Evolutionary conservation across 2,113 vertebrate genomes (phyloP).

Genomic region (Pipra filicauda): DNA sequence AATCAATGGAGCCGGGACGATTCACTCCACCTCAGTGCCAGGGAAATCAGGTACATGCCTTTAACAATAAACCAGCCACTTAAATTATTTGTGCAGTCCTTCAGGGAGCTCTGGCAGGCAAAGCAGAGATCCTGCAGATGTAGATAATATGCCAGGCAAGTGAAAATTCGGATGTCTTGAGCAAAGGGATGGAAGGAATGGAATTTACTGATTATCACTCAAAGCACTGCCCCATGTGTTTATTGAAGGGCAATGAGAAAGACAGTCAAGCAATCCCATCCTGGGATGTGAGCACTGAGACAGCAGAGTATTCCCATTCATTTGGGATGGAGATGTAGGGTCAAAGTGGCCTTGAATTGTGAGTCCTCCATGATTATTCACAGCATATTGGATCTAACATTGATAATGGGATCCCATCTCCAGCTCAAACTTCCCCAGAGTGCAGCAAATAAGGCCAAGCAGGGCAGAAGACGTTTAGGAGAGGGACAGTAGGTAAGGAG

Average conservation of each 20-base stretch:
- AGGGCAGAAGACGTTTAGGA: neutral
- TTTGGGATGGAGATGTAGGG: neutral
- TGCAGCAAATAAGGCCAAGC: neutral
- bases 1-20: slow-evolving; percentile 39
- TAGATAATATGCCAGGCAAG: neutral
- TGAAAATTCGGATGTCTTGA: neutral
- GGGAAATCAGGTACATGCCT: slow-evolving; percentile 52
- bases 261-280: too few species aligned
- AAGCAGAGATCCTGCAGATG: neutral
- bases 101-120: neutral
- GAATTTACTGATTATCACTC: neutral
- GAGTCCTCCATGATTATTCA: rapidly evolving
- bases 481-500: neutral
- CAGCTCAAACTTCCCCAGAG: neutral
- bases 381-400: neutral
- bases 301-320: neutral
- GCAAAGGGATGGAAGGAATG: neutral
- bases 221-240: neutral
- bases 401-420: neutral
- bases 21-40: neutral
- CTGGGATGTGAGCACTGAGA: neutral
- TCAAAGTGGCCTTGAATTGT: neutral
- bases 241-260: neutral
- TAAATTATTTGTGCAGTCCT: slow-evolving; percentile 32
- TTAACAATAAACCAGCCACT: slow-evolving; percentile 46